phyloP scores from a whole-genome alignment of 2,888 invertebrate genomes.

The Heliconius charithonia region DNA sequence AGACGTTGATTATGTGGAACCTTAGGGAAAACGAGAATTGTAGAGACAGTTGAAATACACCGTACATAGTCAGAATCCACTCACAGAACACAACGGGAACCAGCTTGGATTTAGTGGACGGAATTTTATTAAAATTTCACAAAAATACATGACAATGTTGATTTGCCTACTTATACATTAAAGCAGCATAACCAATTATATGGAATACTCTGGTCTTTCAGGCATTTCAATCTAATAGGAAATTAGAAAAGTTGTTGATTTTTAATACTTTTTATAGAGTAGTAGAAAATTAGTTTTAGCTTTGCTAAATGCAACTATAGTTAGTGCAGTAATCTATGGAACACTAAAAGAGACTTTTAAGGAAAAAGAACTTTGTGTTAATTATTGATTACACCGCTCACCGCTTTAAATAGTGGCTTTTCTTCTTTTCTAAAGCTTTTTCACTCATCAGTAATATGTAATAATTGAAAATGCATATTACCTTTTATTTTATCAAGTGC shows the following conservation, averaged over 20 bases:
- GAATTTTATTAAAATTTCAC: constrained; percentile 31
- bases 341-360: constrained; percentile 10
- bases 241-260: constrained; percentile 18
- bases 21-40: background rate
- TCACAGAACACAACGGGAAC: constrained; percentile 20
- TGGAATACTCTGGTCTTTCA: constrained; percentile 24
- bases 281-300: background rate
- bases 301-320: background rate
- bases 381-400: background rate
- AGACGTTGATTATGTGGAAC: background rate
- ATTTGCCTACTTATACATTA: background rate
- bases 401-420: background rate
- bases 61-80: background rate
- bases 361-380: constrained; percentile 6
- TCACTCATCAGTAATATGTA: no score
- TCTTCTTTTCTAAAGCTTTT: no score
- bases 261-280: background rate
- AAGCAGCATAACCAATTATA: background rate
- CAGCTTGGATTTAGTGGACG: constrained; percentile 35
- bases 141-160: constrained; percentile 9
- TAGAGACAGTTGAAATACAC: constrained; percentile 1
- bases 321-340: background rate
- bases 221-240: background rate
- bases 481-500: no score
- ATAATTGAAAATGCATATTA: background rate